Base-by-base conservation (phyloP, 2,888 invertebrate species). In the Dicycla oo region DNA sequence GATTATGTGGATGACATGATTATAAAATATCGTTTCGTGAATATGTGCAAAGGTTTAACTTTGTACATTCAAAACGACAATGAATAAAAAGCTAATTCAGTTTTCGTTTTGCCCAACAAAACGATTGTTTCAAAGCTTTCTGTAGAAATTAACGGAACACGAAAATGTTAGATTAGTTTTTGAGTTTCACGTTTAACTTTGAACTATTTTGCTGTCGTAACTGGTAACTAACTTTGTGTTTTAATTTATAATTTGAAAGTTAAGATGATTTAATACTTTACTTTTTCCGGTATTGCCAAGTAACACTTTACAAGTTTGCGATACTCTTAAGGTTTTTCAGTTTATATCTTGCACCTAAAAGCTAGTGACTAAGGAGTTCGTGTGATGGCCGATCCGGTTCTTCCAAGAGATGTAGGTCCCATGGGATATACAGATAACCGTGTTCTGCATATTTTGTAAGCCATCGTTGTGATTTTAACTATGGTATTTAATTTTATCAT, bases 301-400 rank as follows among this genome's bases (percentile, higher is more conserved):
- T 76, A 56, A 26, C 7, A 13, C 8, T 47, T 30, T 4, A 53
- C 13, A 20, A 58, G 3, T 30, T 51, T 18, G 26, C n/a, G 13
- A 15, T 53, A 30, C 13, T 56, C 13, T 15, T 23, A 15, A 38
- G 2, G 5, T 3, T 53, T 40, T 43, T 30, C 43, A 67, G 83
- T 66, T 79, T 65, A 68, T 75, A 13, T 13, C 69, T 81, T 81
- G 57, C 10, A 62, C 78, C 61, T 53, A 62, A 68, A 53, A 40
- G 23, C 57, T 43, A 56, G n/a, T 56, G 68, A 65, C 51, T 75
- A 63, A 76, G 47, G 72, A 84, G 45, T 73, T 66, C 68, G 67
- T 83, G 68, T 81, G 86, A 82, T 77, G 72, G 56, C 49, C 60
- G 38, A 84, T 60, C 84, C 80, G 86, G 86, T 86, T 86, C 51